phyloP scores from a whole-genome alignment of 1,140 invertebrate species.

The Palaemon carinicauda region DNA sequence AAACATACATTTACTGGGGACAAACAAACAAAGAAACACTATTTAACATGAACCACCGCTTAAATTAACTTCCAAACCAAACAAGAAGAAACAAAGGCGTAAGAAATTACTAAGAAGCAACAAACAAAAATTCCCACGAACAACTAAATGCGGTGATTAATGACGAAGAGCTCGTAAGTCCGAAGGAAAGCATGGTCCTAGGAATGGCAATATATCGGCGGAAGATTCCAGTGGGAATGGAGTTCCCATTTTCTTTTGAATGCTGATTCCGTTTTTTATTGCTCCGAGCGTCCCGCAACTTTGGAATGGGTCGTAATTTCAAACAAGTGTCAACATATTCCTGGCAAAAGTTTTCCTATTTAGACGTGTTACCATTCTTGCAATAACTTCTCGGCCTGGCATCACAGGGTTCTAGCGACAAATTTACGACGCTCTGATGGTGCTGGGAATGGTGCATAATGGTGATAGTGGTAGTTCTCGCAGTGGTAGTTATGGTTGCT shows the following conservation, averaged over 20 bases:
- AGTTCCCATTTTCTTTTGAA: not conserved
- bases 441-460: not conserved
- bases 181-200: too few relatives aligned
- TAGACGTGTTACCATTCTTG: conserved; percentile 20
- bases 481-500: not conserved
- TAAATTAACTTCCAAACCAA: too few relatives aligned
- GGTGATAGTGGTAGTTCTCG: not conserved
- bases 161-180: not conserved
- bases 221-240: not conserved
- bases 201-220: not conserved
- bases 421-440: not conserved
- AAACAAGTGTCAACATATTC: conserved; percentile 34
- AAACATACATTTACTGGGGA: too few relatives aligned
- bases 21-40: too few relatives aligned
- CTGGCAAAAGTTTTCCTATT: conserved; percentile 24
- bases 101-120: too few relatives aligned
- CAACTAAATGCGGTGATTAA: not conserved
- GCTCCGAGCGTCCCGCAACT: not conserved
- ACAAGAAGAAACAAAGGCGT: too few relatives aligned
- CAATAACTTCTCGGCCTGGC: not conserved
- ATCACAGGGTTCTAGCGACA: too few relatives aligned
- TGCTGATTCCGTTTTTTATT: conserved; percentile 27
- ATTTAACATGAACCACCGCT: too few relatives aligned
- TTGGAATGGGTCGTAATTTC: conserved; percentile 13
- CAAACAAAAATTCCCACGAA: too few relatives aligned